Percentiles rank a stretch among this genome's conserved stretches.
phyloP scores from a whole-genome alignment of 2,888 invertebrate genomes.

The Formica aserva region DNA sequence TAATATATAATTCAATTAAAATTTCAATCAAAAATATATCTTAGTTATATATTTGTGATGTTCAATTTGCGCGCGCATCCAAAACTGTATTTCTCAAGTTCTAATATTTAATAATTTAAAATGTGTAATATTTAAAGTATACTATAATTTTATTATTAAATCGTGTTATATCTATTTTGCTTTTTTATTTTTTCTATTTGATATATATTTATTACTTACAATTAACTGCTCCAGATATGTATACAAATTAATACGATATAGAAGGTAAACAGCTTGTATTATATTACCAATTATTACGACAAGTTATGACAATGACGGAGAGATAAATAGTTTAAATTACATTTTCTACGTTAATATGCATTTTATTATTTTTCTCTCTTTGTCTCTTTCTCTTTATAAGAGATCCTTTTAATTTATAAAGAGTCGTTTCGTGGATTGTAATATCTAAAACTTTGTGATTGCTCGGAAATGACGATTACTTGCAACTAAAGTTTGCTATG shows the following conservation, averaged over 20 bases:
- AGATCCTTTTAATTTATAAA: neutral
- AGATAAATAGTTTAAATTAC: conserved; percentile 8
- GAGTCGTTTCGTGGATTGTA: conserved; percentile 2
- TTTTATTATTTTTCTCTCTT: neutral
- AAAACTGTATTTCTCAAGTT: neutral
- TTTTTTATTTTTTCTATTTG: neutral
- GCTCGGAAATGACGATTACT: conserved; percentile 43
- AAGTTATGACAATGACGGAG: neutral
- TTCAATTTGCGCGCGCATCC: neutral
- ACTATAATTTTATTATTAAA: neutral
- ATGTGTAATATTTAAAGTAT: neutral
- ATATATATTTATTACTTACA: neutral
- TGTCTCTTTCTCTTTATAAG: neutral
- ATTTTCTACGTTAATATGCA: neutral
- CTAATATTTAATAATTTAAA: neutral
- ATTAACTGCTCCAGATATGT: neutral
- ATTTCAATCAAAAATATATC: neutral
- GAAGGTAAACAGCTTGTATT: neutral
- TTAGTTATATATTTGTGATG: neutral
- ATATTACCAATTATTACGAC: neutral
- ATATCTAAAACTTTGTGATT: conserved; percentile 39
- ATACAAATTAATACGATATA: neutral
- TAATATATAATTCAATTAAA: neutral
- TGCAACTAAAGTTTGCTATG: conserved; percentile 20
- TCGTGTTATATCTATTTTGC: neutral